Percentiles rank a stretch among this genome's conserved stretches.
These are phyloP conservation scores for Clarias laeviceps DNA, from an alignment of 2,797 vertebrate genomes.

Conservation along the genomic window DNA sequence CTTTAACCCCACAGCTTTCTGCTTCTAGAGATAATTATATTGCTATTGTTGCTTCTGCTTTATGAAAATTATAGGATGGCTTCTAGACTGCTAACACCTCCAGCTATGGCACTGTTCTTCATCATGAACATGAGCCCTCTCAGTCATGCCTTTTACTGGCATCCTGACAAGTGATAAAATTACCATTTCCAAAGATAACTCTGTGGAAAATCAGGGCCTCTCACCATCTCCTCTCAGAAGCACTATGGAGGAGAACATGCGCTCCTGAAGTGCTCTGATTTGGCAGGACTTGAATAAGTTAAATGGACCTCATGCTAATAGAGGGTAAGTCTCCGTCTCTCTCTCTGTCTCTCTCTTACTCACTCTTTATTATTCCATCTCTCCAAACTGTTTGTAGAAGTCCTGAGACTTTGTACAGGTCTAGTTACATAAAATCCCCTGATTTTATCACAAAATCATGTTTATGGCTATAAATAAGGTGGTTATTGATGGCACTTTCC, in stretches of 20 bases:
- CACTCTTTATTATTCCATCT: background rate
- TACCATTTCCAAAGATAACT: constrained; percentile 40
- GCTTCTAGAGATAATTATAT: background rate
- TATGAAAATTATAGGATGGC: background rate
- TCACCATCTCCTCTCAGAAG: constrained; percentile 37
- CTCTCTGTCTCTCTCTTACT: constrained; percentile 8
- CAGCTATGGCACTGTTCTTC: background rate
- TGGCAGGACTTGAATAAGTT: constrained; percentile 54
- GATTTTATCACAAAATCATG: background rate
- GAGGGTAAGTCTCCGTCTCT: constrained; percentile 37
- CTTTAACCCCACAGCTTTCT: background rate
- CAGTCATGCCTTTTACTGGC: constrained; percentile 13
- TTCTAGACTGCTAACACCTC: constrained; percentile 14
- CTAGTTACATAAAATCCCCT: background rate
- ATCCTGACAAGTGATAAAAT: constrained; percentile 35
- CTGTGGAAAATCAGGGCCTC: constrained; percentile 20
- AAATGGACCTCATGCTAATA: constrained; percentile 43
- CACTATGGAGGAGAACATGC: constrained; percentile 37
- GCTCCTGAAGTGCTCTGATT: constrained; percentile 39
- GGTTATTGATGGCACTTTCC: background rate
- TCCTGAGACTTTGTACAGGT: background rate
- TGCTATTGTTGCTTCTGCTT: background rate
- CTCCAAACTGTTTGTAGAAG: background rate
- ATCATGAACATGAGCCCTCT: constrained; percentile 7
- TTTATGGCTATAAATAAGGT: background rate